These are phyloP conservation scores for Rhopalosiphum nymphaeae DNA, from an alignment of 2,888 invertebrate species.

Conservation along the genomic window DNA sequence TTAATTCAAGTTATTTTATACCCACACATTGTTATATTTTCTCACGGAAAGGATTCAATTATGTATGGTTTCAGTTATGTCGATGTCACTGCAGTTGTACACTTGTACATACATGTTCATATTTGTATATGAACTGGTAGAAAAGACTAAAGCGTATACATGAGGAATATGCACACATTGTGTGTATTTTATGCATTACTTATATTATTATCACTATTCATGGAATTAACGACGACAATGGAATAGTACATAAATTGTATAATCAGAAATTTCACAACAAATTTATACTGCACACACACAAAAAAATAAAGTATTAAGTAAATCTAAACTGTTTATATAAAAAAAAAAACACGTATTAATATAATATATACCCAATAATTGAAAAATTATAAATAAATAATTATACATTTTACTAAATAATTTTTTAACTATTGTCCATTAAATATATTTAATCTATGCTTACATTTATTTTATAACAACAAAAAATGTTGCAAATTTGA, in stretches of 20 bases:
- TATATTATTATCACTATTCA: slow-evolving; percentile 1
- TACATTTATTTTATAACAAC: background rate
- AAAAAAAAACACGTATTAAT: background rate
- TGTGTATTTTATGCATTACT: background rate
- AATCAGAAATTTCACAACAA: slow-evolving; percentile 12
- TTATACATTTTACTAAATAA: background rate
- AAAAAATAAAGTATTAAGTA: background rate
- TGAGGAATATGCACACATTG: background rate
- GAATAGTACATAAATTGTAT: background rate
- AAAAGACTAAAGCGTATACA: slow-evolving; percentile 3
- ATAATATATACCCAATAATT: background rate
- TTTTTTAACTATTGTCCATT: background rate
- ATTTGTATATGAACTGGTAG: background rate
- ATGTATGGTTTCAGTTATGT: background rate
- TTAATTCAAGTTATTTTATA: background rate
- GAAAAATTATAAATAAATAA: background rate
- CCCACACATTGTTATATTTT: background rate
- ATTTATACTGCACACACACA: background rate
- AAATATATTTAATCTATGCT: no score
- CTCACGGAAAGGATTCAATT: slow-evolving; percentile 21
- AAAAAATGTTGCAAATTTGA: background rate
- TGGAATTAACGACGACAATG: slow-evolving; percentile 22
- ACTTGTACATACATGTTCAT: background rate
- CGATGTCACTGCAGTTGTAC: background rate
- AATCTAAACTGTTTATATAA: background rate